Percentiles rank a stretch among this genome's conserved stretches.
These are phyloP conservation scores for Latrodectus geometricus DNA, from an alignment of 1,140 invertebrate genomes.

Conservation along the genomic window DNA sequence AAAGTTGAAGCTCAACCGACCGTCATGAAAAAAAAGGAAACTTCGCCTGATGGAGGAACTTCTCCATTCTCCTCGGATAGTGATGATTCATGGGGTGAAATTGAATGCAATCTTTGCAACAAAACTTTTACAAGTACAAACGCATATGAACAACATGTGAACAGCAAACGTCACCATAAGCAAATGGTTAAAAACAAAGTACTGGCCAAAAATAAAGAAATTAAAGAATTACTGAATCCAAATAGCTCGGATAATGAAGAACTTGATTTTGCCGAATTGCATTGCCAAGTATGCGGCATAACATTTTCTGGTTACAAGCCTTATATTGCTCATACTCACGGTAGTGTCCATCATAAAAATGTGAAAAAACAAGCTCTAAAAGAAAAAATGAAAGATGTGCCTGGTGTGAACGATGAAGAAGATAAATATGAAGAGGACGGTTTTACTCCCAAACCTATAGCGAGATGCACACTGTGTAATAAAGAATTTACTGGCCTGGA, in stretches of 20 bases:
- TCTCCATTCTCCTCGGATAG: not conserved
- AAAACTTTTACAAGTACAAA: not conserved
- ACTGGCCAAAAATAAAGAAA: not conserved
- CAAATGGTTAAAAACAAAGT: not conserved
- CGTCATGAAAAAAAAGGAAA: too few species aligned
- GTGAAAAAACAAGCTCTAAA: constrained; percentile 8
- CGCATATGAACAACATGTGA: constrained; percentile 30
- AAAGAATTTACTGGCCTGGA: not conserved
- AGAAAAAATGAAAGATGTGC: constrained; percentile 6
- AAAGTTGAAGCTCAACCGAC: too few species aligned
- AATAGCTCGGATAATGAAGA: not conserved
- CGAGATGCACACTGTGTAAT: not conserved
- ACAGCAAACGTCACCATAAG: constrained; percentile 12
- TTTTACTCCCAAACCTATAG: not conserved
- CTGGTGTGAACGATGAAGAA: not conserved
- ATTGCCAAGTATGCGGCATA: constrained; percentile 11
- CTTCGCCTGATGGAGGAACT: too few species aligned
- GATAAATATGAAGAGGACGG: not conserved
- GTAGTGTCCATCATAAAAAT: constrained; percentile 10
- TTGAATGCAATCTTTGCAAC: constrained; percentile 27
- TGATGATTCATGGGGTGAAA: constrained; percentile 20
- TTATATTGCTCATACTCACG: not conserved
- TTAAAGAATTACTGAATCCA: not conserved
- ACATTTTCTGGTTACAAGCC: not conserved
- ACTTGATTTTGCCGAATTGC: not conserved